Base-by-base conservation (phyloP, 1,140 invertebrate species). In the Belonocnema kinseyi region DNA sequence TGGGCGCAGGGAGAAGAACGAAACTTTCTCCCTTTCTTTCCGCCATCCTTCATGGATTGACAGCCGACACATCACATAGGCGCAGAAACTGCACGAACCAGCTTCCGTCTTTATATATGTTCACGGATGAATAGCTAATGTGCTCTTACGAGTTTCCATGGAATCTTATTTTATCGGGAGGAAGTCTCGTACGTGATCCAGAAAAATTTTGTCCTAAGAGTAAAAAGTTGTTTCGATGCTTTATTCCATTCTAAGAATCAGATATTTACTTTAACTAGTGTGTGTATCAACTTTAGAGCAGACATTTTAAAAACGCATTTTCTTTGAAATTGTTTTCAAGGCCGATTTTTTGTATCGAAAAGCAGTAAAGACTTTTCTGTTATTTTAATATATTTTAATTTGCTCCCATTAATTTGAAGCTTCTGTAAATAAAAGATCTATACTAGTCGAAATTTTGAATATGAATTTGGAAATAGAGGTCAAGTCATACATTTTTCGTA, bases 1-100 rank as follows among this genome's bases (percentile, higher is more conserved):
- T 53, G 74, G 73, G 75, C 73, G 70, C 73, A 80, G 79, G 77
- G 75, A 80, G 82, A 84, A 81, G 83, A 81, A 78, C 79, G 77
- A 87, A 90, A 90, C 87, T 90, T 90, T 90, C 86, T 81, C 85
- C 78, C 87, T 90, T 90, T 90, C 86, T 81, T 85, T 77, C 83
- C 78, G 82, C 82, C 87, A 86, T 89, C 85, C 73, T 81, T 89
- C 86, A 85, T 77, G 82, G 85, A 90, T 89, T 89, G 87, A 89
- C 87, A 82, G 88, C 84, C 86, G 85, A 89, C 86, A 87, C 85
- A 86, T 85, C 85, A 84, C 87, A 88, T 85, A 83, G 58, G 58
- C 58, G 33, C 58, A 87, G 82, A 78, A 80, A 72, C 66, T 75
- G 75, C 61, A 56, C 74, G 54, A 50, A 21, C 70, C 76, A 81